Percentiles rank a stretch among this genome's conserved stretches.
phyloP scores from a whole-genome alignment of 2,113 vertebrate species.

The Hystrix brachyura region DNA sequence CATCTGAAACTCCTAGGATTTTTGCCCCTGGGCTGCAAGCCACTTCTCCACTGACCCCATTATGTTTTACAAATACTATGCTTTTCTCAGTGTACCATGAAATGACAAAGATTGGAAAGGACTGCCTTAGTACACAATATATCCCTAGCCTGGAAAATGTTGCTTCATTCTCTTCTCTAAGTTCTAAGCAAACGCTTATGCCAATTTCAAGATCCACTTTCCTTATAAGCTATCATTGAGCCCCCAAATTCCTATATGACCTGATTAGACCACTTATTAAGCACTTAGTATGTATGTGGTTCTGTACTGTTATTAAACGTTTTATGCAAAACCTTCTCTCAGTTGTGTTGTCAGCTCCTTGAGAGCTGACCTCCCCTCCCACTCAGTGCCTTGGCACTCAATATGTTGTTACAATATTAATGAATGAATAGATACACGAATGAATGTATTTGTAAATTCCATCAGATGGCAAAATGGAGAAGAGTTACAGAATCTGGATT shows the following conservation, averaged over 20 bases:
- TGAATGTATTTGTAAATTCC: slow-evolving; percentile 37
- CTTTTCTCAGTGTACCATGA: background rate
- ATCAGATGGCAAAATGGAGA: slow-evolving; percentile 15
- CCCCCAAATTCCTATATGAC: slow-evolving; percentile 4
- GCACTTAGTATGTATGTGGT: background rate
- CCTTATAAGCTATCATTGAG: background rate
- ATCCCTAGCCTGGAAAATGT: background rate
- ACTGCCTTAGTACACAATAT: background rate
- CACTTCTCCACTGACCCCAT: background rate
- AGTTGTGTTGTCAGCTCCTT: slow-evolving; percentile 25
- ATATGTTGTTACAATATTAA: slow-evolving; percentile 20
- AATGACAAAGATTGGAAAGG: slow-evolving; percentile 25
- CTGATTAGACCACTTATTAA: background rate
- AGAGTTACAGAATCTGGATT: slow-evolving; percentile 28
- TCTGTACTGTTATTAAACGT: slow-evolving; percentile 11
- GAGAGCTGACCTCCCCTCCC: background rate
- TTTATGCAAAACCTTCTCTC: slow-evolving; percentile 9
- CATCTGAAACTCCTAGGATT: background rate
- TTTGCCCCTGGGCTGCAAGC: background rate
- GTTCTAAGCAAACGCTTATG: background rate
- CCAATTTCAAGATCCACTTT: slow-evolving; percentile 21
- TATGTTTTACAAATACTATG: slow-evolving; percentile 2
- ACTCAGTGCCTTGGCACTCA: background rate
- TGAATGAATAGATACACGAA: background rate
- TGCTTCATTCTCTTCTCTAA: background rate